Evolutionary conservation across 2,113 vertebrate genomes (phyloP).

Genomic region (Promerops cafer): DNA sequence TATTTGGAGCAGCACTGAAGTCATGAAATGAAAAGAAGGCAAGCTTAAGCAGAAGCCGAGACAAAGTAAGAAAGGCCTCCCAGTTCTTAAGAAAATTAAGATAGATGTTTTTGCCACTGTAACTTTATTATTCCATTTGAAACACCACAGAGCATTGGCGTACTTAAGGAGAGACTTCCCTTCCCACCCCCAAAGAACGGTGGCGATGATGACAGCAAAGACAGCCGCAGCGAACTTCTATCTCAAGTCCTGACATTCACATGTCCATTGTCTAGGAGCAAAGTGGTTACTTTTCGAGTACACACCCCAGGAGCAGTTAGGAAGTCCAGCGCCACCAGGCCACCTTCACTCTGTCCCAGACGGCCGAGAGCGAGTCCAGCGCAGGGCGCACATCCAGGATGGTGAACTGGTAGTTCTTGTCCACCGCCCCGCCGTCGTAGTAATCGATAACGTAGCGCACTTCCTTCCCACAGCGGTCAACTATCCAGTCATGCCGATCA

Average conservation of each 20-base stretch:
- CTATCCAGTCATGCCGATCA: conserved; percentile 93
- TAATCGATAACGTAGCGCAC: conserved; percentile 95
- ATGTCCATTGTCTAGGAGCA: not conserved
- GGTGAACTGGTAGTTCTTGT: conserved; percentile 87
- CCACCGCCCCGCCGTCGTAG: conserved; percentile 86
- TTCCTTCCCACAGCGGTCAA: conserved; percentile 90
- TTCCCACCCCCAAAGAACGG: not conserved
- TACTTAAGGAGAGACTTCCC: not conserved
- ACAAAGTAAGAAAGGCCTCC: not conserved
- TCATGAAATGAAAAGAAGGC: not conserved
- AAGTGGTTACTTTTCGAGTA: not conserved
- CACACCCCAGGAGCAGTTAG: conserved; percentile 33
- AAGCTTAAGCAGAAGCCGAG: not conserved
- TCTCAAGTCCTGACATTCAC: not conserved
- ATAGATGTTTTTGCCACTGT: not conserved
- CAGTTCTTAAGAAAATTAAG: not conserved
- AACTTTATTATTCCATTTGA: conserved; percentile 5
- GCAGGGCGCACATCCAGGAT: conserved; percentile 92
- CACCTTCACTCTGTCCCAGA: conserved; percentile 95
- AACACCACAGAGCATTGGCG: not conserved
- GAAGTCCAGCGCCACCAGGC: conserved; percentile 96
- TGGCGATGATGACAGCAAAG: not conserved
- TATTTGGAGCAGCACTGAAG: not conserved
- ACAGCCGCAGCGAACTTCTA: not conserved
- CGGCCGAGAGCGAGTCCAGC: conserved; percentile 83